These are phyloP conservation scores for Ochropleura leucogaster DNA, from an alignment of 2,888 invertebrate genomes.

Conservation along the genomic window DNA sequence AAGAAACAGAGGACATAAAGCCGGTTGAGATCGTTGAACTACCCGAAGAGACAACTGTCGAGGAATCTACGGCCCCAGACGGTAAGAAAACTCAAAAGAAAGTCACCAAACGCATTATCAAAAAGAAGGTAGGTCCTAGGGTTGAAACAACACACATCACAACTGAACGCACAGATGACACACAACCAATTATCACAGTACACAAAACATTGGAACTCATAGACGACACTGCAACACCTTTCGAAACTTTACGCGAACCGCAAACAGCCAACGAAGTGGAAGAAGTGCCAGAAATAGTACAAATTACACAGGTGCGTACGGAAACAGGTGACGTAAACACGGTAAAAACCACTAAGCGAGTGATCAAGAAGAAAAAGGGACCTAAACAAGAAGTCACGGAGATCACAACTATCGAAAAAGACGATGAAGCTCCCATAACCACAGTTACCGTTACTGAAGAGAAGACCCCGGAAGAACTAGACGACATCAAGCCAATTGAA, in stretches of 20 bases:
- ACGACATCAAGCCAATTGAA: no score
- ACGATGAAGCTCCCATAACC: conserved; percentile 55
- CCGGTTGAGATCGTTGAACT: conserved; percentile 56
- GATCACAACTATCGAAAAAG: conserved; percentile 58
- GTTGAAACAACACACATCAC: conserved; percentile 67
- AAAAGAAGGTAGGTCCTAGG: conserved; percentile 70
- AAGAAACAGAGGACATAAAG: conserved; percentile 54
- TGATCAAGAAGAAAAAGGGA: conserved; percentile 48
- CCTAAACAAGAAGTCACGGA: conserved; percentile 56
- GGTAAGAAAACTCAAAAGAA: conserved; percentile 57
- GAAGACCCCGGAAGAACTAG: conserved; percentile 23
- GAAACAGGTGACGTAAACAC: conserved; percentile 71
- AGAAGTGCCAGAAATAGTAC: conserved; percentile 68
- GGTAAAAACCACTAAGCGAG: conserved; percentile 62
- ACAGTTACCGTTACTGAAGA: conserved; percentile 76
- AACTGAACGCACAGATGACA: conserved; percentile 50
- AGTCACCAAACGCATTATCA: conserved; percentile 67
- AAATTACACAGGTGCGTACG: conserved; percentile 62
- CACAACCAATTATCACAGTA: conserved; percentile 23
- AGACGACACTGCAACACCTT: conserved; percentile 30
- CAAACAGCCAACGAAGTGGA: background rate
- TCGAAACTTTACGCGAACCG: conserved; percentile 10
- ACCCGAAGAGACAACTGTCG: conserved; percentile 61
- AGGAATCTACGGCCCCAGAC: conserved; percentile 38
- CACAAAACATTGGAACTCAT: conserved; percentile 41